Percentiles rank a stretch among this genome's conserved stretches.
These are phyloP conservation scores for Promerops cafer DNA, from an alignment of 2,113 vertebrate species.

Conservation along the genomic window DNA sequence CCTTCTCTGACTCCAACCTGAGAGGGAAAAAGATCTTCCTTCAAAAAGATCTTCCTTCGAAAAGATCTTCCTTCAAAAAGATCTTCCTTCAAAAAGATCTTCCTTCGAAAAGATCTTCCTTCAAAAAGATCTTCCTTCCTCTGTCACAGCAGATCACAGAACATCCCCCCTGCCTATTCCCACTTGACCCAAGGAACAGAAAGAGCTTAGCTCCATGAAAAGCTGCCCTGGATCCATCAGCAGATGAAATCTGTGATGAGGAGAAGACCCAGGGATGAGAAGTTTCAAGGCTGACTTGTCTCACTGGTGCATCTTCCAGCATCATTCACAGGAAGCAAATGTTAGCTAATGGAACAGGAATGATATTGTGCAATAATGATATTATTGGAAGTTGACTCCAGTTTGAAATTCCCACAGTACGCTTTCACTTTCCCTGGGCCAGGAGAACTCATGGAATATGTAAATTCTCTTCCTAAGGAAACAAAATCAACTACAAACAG, in stretches of 20 bases:
- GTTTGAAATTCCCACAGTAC: neutral
- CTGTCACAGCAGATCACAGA: neutral
- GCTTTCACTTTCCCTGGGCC: neutral
- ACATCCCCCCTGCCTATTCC: neutral
- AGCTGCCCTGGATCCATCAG: neutral
- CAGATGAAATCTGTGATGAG: neutral
- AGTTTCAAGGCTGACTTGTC: neutral
- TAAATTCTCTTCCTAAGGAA: neutral
- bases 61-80: neutral
- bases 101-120: neutral
- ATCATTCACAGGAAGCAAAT: neutral
- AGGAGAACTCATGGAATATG: neutral
- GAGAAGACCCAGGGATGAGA: neutral
- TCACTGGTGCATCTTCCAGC: neutral
- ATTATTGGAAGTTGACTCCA: neutral
- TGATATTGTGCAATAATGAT: too few species aligned
- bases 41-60: neutral
- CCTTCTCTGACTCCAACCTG: neutral
- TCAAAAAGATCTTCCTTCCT: neutral
- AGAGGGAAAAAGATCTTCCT: neutral
- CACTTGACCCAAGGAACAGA: too few species aligned
- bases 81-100: neutral
- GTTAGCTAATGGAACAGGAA: neutral
- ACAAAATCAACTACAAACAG: neutral
- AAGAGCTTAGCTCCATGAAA: neutral